Evolutionary conservation across 2,113 vertebrate genomes (phyloP).

Genomic region (Parotia lawesii): DNA sequence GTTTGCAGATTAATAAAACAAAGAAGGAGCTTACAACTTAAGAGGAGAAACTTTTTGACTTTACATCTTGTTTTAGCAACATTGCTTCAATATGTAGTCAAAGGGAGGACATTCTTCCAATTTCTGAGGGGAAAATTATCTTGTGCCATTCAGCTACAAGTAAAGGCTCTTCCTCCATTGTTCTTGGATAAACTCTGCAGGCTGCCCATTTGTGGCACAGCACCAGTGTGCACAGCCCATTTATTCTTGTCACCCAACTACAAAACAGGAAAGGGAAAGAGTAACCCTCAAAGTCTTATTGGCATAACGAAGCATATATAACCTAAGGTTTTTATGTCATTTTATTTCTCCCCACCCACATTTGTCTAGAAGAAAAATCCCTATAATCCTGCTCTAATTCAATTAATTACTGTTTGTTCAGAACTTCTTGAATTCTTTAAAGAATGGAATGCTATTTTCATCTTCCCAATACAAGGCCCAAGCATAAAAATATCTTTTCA

Average conservation of each 20-base stretch:
- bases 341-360: neutral
- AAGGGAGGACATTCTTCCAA: neutral
- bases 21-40: neutral
- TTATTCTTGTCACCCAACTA: neutral
- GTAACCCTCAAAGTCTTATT: neutral
- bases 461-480: neutral
- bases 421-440: constrained; percentile 23
- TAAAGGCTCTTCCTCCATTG: neutral
- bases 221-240: neutral
- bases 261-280: neutral
- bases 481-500: constrained; percentile 55
- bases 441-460: constrained; percentile 32
- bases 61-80: neutral
- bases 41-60: neutral
- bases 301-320: neutral
- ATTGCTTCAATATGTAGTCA: neutral
- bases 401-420: neutral
- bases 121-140: neutral
- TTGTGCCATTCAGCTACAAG: neutral
- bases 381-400: neutral
- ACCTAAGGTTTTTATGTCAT: neutral
- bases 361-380: neutral
- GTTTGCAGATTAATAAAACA: neutral
- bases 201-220: neutral
- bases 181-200: neutral